phyloP scores from a whole-genome alignment of 1,140 invertebrate species.

The Brachionus asplanchnoidis region DNA sequence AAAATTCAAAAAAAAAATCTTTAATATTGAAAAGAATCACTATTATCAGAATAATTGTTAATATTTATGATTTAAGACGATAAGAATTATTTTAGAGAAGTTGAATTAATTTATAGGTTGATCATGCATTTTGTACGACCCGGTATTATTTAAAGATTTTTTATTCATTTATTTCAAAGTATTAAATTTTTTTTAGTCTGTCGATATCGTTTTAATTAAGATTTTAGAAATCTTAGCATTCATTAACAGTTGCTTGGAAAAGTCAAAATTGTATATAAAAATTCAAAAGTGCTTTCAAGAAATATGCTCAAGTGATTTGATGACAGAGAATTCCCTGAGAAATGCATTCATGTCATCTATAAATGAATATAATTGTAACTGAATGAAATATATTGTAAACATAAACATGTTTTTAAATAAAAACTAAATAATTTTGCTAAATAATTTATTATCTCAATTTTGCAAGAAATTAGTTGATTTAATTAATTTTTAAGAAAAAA shows the following conservation, averaged over 20 bases:
- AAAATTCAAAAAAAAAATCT: no score
- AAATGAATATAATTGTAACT: neutral
- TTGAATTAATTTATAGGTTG: no score
- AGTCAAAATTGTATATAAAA: neutral
- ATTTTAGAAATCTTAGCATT: neutral
- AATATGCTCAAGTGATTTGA: neutral
- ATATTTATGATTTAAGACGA: no score
- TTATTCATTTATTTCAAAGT: no score
- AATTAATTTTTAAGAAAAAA: neutral
- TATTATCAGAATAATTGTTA: no score
- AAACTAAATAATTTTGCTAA: neutral
- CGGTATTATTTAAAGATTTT: no score
- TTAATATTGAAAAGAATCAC: no score
- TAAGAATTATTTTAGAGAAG: neutral
- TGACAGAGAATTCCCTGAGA: neutral
- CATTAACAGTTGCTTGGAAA: neutral
- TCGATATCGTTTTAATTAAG: neutral
- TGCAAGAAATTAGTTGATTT: neutral
- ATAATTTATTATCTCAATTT: constrained; percentile 32
- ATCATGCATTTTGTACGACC: no score
- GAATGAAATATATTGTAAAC: neutral
- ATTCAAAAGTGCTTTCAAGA: neutral
- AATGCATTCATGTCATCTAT: neutral
- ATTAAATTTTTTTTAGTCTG: neutral
- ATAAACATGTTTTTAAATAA: neutral